Evolutionary conservation across 2,797 vertebrate species (phyloP).

Genomic region (Scyliorhinus canicula): DNA sequence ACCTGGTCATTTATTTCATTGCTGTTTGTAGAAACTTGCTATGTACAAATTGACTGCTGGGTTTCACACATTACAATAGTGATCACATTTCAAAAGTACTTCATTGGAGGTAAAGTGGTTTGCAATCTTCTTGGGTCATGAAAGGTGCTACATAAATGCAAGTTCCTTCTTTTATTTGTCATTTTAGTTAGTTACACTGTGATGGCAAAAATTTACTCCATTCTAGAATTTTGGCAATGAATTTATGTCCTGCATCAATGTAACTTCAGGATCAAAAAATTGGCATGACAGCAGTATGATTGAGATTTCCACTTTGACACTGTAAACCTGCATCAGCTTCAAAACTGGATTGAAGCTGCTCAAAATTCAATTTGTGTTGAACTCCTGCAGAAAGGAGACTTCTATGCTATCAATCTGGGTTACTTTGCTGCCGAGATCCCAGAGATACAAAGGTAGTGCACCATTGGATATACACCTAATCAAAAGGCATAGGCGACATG

Average conservation of each 20-base stretch:
- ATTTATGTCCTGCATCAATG: not conserved
- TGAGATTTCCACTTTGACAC: not conserved
- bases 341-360: not conserved
- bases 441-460: not conserved
- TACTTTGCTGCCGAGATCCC: not conserved
- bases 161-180: not conserved
- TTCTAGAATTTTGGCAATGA: not conserved
- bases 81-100: not conserved
- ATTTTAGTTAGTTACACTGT: not conserved
- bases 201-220: not conserved
- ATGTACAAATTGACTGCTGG: not conserved
- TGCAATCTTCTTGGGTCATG: not conserved
- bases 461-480: not conserved
- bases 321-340: not conserved
- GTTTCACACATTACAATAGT: not conserved
- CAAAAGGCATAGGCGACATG: not conserved
- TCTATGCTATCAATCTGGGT: not conserved
- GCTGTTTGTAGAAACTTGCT: not conserved
- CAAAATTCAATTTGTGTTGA: not conserved
- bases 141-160: not conserved
- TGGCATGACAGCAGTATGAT: not conserved
- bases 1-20: not conserved
- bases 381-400: not conserved
- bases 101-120: not conserved
- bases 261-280: not conserved